A percentile compares a stretch with the other conserved stretches of the same genome.
Conservation (phyloP, 2,113 vertebrate genomes). For the Otocyon megalotis region DNA sequence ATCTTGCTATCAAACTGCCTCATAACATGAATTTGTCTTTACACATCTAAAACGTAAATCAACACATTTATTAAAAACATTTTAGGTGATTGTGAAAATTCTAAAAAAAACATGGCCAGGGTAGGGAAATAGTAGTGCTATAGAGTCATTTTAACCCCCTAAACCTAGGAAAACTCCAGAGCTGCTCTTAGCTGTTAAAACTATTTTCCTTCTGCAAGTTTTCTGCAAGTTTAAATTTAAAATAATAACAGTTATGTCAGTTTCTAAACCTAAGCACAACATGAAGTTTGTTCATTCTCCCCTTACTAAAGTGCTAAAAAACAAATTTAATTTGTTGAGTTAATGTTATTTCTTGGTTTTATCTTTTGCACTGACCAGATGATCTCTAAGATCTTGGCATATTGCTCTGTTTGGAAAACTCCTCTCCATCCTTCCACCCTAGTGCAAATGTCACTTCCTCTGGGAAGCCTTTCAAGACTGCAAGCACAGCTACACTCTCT, state of each 20-base stretch:
- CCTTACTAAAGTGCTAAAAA: slow-evolving; percentile 52
- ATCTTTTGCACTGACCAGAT: not conserved
- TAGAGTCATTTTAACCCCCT: not conserved
- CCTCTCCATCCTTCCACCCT: not conserved
- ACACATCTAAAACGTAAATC: slow-evolving; percentile 11
- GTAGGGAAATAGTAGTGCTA: slow-evolving; percentile 37
- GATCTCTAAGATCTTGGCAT: not conserved
- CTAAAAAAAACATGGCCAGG: not conserved
- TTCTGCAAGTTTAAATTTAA: slow-evolving; percentile 12
- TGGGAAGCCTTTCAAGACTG: not conserved
- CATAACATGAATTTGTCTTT: slow-evolving; percentile 33
- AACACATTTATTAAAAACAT: slow-evolving; percentile 30
- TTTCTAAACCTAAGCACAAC: slow-evolving; percentile 48
- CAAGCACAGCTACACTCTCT: not conserved
- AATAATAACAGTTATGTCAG: not conserved
- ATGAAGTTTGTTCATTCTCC: not conserved
- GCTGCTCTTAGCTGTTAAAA: slow-evolving; percentile 21
- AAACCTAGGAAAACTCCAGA: slow-evolving; percentile 44
- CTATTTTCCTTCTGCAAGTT: slow-evolving; percentile 39
- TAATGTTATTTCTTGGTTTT: not conserved
- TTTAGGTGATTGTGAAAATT: slow-evolving; percentile 28
- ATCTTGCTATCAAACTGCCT: slow-evolving; percentile 44
- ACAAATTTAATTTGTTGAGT: slow-evolving; percentile 12
- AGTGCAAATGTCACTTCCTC: slow-evolving; percentile 26
- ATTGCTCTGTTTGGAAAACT: not conserved